Conservation (phyloP, 2,113 vertebrate genomes). For the Melanotaenia duboulayi region DNA sequence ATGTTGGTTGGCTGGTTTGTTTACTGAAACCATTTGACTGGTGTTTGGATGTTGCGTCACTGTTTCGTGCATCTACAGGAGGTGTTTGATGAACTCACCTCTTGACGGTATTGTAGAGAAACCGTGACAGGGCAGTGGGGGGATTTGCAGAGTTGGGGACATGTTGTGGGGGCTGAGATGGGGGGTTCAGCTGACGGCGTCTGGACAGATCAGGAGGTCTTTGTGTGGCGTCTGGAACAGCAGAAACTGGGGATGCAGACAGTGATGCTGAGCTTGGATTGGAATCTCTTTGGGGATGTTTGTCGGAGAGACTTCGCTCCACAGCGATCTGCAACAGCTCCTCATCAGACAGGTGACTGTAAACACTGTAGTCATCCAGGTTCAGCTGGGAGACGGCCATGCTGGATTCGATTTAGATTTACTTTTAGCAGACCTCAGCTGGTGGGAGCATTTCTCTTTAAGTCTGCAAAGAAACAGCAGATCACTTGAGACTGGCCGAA, state of each 20-base stretch:
- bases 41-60: too few relatives aligned
- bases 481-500: not conserved
- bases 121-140: conserved; percentile 3
- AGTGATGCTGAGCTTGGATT: not conserved
- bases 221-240: not conserved
- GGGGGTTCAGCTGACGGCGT: not conserved
- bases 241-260: not conserved
- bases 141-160: conserved; percentile 6
- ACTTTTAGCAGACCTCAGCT: not conserved
- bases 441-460: not conserved
- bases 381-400: conserved; percentile 17
- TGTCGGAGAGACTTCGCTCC: conserved; percentile 38
- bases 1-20: not conserved
- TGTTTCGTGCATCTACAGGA: too few relatives aligned
- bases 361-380: conserved; percentile 87
- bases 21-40: not conserved
- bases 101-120: conserved; percentile 1
- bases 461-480: not conserved
- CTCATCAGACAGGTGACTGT: conserved; percentile 82
- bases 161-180: not conserved
- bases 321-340: conserved; percentile 46
- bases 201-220: not conserved
- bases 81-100: conserved; percentile 26
- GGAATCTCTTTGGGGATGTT: not conserved
- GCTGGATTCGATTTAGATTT: not conserved